These are phyloP conservation scores for Bujurquina vittata DNA, from an alignment of 2,113 vertebrate species.

Conservation along the genomic window DNA sequence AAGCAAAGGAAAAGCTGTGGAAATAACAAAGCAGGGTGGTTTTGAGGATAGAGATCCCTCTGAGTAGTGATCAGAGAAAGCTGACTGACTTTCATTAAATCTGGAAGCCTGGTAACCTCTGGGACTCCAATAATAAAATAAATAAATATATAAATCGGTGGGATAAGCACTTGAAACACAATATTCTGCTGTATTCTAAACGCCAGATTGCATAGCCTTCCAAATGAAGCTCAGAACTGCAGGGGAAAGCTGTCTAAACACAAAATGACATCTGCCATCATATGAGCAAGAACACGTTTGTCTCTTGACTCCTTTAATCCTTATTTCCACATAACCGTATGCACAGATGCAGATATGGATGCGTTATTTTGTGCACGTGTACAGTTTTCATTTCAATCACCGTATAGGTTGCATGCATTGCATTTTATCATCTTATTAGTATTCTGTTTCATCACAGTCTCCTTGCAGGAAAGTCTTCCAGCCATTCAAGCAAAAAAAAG, in stretches of 20 bases:
- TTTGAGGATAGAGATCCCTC: background rate
- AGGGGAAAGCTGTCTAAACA: background rate
- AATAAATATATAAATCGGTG: background rate
- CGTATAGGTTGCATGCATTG: background rate
- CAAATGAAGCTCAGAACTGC: background rate
- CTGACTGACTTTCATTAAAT: conserved; percentile 4
- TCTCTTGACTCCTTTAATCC: background rate
- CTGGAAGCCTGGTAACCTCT: conserved; percentile 2
- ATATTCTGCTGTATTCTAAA: conserved; percentile 4
- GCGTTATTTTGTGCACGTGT: background rate
- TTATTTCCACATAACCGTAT: background rate
- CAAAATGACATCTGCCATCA: background rate
- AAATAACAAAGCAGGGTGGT: background rate
- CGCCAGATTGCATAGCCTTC: background rate
- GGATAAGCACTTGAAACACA: background rate
- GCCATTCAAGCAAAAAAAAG: background rate
- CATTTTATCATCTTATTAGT: background rate
- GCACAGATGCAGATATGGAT: background rate
- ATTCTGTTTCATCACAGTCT: background rate
- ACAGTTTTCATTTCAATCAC: background rate
- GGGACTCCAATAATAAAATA: background rate
- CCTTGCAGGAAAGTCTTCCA: background rate
- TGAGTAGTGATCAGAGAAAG: background rate
- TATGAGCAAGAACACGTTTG: background rate
- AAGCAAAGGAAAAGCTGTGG: background rate